Percentiles rank a stretch among this genome's conserved stretches.
These are phyloP conservation scores for Adelosebastes latens DNA, from an alignment of 2,797 vertebrate genomes.

Conservation along the genomic window DNA sequence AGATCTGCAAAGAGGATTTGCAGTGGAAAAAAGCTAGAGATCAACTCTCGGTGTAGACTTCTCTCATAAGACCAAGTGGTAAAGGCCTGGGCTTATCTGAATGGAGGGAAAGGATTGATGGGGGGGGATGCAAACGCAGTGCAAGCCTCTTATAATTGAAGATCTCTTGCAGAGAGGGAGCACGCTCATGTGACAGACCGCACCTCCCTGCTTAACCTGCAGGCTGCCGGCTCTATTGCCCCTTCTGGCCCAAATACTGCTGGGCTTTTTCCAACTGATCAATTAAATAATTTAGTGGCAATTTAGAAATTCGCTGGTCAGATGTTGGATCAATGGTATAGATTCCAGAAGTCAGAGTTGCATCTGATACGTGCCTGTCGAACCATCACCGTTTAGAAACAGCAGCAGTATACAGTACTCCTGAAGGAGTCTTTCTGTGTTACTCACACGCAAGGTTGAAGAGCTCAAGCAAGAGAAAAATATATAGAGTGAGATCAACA, in stretches of 20 bases:
- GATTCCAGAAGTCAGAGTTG: conserved; percentile 40
- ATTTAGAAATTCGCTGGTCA: conserved; percentile 46
- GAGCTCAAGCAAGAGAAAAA: conserved; percentile 18
- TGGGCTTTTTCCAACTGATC: conserved; percentile 45
- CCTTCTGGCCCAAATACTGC: conserved; percentile 38
- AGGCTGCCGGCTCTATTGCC: conserved; percentile 27
- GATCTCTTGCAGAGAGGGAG: conserved; percentile 56
- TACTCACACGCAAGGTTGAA: conserved; percentile 2
- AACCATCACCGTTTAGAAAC: conserved; percentile 2
- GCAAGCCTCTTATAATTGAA: conserved; percentile 75
- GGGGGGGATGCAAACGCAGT: conserved; percentile 52
- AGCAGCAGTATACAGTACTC: neutral
- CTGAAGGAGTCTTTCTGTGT: neutral
- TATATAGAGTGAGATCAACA: conserved; percentile 31
- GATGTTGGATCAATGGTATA: conserved; percentile 52
- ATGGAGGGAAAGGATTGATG: conserved; percentile 66
- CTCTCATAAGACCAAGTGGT: conserved; percentile 54
- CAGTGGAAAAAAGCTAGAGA: conserved; percentile 49
- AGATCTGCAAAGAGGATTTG: conserved; percentile 71
- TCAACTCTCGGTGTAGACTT: conserved; percentile 62
- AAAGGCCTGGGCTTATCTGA: conserved; percentile 69
- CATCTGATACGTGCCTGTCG: conserved; percentile 6
- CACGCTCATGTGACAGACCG: conserved; percentile 43
- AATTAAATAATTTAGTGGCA: conserved; percentile 65
- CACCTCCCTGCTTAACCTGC: conserved; percentile 43